phyloP scores from a whole-genome alignment of 2,888 invertebrate species.

The Tenthredo scrophulariae region DNA sequence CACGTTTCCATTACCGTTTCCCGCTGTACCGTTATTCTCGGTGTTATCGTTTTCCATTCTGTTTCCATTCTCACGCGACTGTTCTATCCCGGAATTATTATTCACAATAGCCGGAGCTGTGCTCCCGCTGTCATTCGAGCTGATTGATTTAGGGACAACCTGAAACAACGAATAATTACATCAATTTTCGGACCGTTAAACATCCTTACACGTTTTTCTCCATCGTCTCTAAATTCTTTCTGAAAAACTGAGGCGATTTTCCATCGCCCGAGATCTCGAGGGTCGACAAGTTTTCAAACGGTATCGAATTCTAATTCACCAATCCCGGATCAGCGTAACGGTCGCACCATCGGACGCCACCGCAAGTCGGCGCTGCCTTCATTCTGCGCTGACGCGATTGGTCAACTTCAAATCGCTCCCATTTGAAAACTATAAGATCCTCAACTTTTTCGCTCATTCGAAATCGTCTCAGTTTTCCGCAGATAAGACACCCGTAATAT shows the following conservation, averaged over 20 bases:
- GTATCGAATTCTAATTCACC: neutral
- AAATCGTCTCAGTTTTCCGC: neutral
- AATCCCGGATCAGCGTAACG: neutral
- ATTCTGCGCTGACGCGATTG: neutral
- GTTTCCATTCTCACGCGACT: conserved; percentile 61
- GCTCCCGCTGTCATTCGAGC: conserved; percentile 72
- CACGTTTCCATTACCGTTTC: conserved; percentile 62
- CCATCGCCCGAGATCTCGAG: neutral
- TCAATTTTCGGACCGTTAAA: neutral
- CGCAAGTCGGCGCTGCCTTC: neutral
- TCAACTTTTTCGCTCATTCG: neutral
- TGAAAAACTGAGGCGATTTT: neutral
- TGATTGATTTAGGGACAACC: conserved; percentile 72
- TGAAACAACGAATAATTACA: conserved; percentile 60
- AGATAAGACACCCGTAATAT: neutral
- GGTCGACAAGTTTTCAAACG: neutral
- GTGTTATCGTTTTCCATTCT: conserved; percentile 52
- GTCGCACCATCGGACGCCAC: neutral
- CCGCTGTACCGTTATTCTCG: conserved; percentile 63
- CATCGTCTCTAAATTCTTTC: neutral
- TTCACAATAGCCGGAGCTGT: conserved; percentile 64
- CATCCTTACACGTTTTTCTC: neutral
- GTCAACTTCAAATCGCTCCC: neutral
- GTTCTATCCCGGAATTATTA: conserved; percentile 59
- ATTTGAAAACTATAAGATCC: neutral